Percentiles rank a stretch among this genome's conserved stretches.
Evolutionary conservation across 2,888 invertebrate genomes (phyloP).

Genomic region (Argyra leucocephala): DNA sequence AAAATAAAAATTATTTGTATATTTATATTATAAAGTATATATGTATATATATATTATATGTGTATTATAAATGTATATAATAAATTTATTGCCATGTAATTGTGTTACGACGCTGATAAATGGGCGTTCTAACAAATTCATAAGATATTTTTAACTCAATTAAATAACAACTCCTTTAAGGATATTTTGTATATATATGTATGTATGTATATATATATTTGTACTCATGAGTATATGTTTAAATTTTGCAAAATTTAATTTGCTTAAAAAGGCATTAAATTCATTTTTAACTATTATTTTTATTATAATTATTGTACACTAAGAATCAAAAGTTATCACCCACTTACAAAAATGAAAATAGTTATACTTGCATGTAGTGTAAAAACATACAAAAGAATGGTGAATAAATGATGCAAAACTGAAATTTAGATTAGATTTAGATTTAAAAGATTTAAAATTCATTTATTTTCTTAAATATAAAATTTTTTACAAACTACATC

Average conservation of each 20-base stretch:
- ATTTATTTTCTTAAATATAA: too few relatives aligned
- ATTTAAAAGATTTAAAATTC: too few relatives aligned
- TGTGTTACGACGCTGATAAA: constrained; percentile 27
- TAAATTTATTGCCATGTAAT: constrained; percentile 27
- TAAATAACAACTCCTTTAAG: constrained; percentile 20
- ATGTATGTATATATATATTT: too few relatives aligned
- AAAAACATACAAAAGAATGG: too few relatives aligned
- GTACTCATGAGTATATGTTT: too few relatives aligned
- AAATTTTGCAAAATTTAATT: neutral
- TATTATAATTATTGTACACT: too few relatives aligned
- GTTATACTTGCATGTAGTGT: too few relatives aligned
- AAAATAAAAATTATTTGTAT: neutral
- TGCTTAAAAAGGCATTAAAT: neutral
- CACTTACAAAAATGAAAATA: too few relatives aligned
- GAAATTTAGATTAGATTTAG: too few relatives aligned
- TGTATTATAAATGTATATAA: neutral
- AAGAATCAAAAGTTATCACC: too few relatives aligned
- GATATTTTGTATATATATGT: neutral
- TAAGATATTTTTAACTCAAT: constrained; percentile 24
- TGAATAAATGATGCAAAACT: too few relatives aligned
- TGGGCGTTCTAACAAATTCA: constrained; percentile 22
- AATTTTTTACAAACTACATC: too few relatives aligned
- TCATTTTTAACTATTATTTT: neutral
- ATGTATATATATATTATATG: neutral
- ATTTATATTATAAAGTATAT: neutral